Base-by-base conservation (phyloP, 2,797 vertebrate genomes). In the Typhlichthys subterraneus region DNA sequence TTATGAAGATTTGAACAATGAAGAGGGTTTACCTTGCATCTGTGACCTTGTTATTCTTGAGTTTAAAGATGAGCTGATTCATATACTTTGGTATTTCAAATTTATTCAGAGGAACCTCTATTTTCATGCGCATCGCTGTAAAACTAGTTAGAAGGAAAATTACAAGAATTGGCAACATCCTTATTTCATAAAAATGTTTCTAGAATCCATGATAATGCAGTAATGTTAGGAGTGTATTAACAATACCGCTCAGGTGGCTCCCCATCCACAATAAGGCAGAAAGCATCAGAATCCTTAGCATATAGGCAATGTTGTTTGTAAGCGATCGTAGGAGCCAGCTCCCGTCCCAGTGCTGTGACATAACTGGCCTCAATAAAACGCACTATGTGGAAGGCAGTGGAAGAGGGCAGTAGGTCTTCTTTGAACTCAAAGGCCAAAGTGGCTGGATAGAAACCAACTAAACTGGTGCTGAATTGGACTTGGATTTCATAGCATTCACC, bases 381-480 rank as follows among this genome's bases (percentile, higher is more conserved):
- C 33, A 94, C 83, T 7, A 98, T 95, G 82, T 87, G 79, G 90
- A 98, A 98, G 0, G 85, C 57, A 11, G 45, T 13, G 38, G 73
- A 47, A 1, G 56, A 31, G 6, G 57, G 14, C 0, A 69, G 31
- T 0, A 66, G 68, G 75, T 92, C 86, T 57, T 77, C 82, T 72
- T 73, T 86, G 83, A 97, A 96, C 66, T 95, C 85, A 2, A 96
- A 95, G 15, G 87, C 70, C 80, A 99, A 17, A 0, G 87, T 86
- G 1, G 88, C 73, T 0, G 56, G 82, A 80, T 93, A 96, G 85
- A 82, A 91, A 19, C 96, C 96, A 0, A 93, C 87, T 7, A 77
- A 63, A 13, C 9, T 19, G 53, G 91, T 81, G 54, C n/a, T 12
- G 76, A 96, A 94, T 1, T 12, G 61, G 61, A 94, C 81, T 1